Percentiles rank a stretch among this genome's conserved stretches.
phyloP scores from a whole-genome alignment of 2,113 vertebrate species.

The Cavia porcellus region DNA sequence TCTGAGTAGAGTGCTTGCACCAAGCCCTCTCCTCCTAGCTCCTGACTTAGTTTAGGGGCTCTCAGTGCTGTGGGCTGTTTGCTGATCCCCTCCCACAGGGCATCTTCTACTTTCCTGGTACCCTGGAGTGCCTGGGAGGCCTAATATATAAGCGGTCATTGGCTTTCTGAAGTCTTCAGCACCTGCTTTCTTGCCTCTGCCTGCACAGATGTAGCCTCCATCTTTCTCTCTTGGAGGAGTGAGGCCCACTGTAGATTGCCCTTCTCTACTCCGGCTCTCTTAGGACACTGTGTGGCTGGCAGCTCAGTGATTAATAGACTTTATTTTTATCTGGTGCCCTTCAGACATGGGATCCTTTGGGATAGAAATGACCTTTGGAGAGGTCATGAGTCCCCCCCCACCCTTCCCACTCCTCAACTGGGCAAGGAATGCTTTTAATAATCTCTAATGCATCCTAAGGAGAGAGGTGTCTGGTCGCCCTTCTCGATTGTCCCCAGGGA shows the following conservation, averaged over 20 bases:
- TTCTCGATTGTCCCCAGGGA: slow-evolving; percentile 71
- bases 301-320: slow-evolving; percentile 83
- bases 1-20: not conserved
- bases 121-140: not conserved
- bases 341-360: slow-evolving; percentile 81
- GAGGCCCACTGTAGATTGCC: slow-evolving; percentile 47
- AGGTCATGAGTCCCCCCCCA: slow-evolving; percentile 75
- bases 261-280: slow-evolving; percentile 67
- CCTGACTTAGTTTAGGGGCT: not conserved
- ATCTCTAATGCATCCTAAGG: slow-evolving; percentile 82
- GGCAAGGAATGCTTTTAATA: slow-evolving; percentile 80
- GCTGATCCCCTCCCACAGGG: not conserved
- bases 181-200: slow-evolving; percentile 47
- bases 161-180: slow-evolving; percentile 29
- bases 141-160: not conserved
- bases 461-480: slow-evolving; percentile 75
- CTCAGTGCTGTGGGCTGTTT: not conserved
- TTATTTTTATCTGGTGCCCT: slow-evolving; percentile 82
- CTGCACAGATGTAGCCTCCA: not conserved
- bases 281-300: slow-evolving; percentile 75
- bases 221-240: slow-evolving; percentile 22
- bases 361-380: slow-evolving; percentile 82
- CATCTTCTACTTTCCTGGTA: slow-evolving; percentile 56
- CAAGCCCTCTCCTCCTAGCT: not conserved
- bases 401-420: not conserved